phyloP scores from a whole-genome alignment of 2,888 invertebrate genomes.

The Koerneria pararmatus region DNA sequence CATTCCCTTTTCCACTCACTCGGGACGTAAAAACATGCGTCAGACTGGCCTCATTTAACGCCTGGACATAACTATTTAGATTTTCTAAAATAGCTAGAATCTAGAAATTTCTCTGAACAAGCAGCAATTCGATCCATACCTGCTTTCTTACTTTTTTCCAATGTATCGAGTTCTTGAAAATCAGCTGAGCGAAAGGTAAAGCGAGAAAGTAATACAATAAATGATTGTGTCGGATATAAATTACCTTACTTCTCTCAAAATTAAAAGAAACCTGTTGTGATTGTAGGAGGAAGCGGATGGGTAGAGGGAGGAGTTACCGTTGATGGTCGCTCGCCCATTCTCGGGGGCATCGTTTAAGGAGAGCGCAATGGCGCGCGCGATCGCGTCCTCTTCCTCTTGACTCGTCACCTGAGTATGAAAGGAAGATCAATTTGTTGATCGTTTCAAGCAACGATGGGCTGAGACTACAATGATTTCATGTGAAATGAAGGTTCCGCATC shows the following conservation, averaged over 20 bases:
- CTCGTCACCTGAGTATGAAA: conserved; percentile 30
- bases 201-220: neutral
- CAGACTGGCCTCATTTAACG: no score
- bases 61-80: no score
- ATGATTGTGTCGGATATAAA: neutral
- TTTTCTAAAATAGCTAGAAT: no score
- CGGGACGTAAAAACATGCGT: no score
- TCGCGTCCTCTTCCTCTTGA: conserved; percentile 41
- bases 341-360: conserved; percentile 40
- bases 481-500: neutral
- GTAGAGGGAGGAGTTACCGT: neutral
- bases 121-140: no score
- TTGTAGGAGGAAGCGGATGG: neutral
- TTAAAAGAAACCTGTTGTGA: neutral
- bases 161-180: no score
- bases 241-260: neutral
- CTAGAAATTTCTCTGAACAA: no score
- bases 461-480: conserved; percentile 2
- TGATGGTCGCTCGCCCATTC: neutral
- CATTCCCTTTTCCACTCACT: no score
- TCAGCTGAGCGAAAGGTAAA: no score
- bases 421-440: neutral
- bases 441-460: no score
- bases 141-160: no score
- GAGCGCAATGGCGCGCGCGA: conserved; percentile 48